These are phyloP conservation scores for Podocnemis expansa DNA, from an alignment of 2,113 vertebrate genomes.

Conservation along the genomic window DNA sequence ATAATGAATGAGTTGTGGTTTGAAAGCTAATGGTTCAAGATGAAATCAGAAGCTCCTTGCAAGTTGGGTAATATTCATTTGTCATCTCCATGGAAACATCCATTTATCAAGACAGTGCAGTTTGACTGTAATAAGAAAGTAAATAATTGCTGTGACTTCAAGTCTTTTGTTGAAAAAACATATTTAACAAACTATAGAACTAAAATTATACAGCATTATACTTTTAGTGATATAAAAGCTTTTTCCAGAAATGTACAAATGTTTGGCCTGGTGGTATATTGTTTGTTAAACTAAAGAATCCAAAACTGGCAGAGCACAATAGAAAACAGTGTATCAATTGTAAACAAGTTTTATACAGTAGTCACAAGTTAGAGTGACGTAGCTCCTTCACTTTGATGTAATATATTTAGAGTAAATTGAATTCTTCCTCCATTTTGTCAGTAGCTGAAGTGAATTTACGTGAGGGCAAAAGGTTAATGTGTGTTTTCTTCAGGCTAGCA, in stretches of 20 bases:
- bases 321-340: neutral
- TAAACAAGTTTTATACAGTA: neutral
- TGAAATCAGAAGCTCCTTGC: constrained; percentile 75
- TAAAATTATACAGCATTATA: neutral
- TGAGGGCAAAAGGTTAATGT: neutral
- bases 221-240: neutral
- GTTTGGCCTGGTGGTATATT: neutral
- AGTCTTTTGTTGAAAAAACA: constrained; percentile 30
- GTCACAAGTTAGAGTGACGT: neutral
- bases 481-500: neutral
- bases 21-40: constrained; percentile 77
- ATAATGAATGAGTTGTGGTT: constrained; percentile 79
- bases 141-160: constrained; percentile 33
- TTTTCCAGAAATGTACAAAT: neutral
- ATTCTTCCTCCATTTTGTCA: neutral
- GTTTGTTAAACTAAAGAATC: neutral
- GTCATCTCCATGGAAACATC: constrained; percentile 77
- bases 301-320: neutral
- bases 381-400: neutral
- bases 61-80: constrained; percentile 69
- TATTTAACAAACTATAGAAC: neutral
- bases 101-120: constrained; percentile 62
- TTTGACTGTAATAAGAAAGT: constrained; percentile 55
- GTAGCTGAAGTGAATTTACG: neutral
- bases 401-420: neutral